A percentile compares a stretch with the other conserved stretches of the same genome.
These are phyloP conservation scores for Gymnogyps californianus DNA, from an alignment of 2,113 vertebrate genomes.

Conservation along the genomic window DNA sequence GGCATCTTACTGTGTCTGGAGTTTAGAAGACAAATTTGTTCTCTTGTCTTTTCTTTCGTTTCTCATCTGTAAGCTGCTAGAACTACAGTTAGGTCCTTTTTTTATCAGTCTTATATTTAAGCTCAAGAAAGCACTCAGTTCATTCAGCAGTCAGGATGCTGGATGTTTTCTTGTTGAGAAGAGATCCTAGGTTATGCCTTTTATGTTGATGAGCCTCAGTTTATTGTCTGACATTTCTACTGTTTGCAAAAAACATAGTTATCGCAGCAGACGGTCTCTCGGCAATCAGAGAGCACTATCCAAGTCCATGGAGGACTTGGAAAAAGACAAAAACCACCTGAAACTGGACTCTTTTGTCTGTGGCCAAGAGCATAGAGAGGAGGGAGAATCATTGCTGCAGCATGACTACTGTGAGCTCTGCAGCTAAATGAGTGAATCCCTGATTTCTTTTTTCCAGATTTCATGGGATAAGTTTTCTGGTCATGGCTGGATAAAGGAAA, in stretches of 20 bases:
- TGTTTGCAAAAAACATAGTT: not conserved
- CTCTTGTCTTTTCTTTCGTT: not conserved
- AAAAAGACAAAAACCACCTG: not conserved
- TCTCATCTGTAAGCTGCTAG: not conserved
- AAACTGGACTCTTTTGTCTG: not conserved
- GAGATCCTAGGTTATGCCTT: not conserved
- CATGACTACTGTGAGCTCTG: not conserved
- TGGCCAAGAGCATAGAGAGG: not conserved
- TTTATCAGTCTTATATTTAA: not conserved
- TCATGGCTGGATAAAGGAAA: not conserved
- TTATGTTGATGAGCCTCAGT: not conserved
- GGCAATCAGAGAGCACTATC: not conserved
- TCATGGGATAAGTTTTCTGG: not conserved
- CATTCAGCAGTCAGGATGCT: not conserved
- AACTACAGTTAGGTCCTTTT: not conserved
- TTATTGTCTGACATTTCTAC: not conserved
- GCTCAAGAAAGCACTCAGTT: not conserved
- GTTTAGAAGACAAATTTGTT: not conserved
- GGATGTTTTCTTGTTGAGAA: not conserved
- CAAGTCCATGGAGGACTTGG: not conserved
- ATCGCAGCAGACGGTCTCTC: not conserved
- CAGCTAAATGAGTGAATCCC: not conserved
- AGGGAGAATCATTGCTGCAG: not conserved
- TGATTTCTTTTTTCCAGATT: not conserved
- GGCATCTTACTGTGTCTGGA: not conserved